A percentile compares a stretch with the other conserved stretches of the same genome.
These are phyloP conservation scores for Meloidogyne exigua DNA, from an alignment of 1,140 invertebrate genomes.

Conservation along the genomic window DNA sequence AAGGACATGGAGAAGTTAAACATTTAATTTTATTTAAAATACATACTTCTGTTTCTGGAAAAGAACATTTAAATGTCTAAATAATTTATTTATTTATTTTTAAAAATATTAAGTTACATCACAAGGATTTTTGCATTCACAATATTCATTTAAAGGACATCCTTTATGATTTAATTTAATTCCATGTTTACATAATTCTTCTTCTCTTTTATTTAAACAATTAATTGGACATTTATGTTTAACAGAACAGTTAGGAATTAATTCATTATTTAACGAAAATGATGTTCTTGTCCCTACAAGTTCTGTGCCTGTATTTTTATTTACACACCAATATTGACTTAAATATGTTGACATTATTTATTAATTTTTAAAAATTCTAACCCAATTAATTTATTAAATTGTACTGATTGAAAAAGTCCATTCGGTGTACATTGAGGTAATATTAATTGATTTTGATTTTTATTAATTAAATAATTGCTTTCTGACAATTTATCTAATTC, in stretches of 20 bases:
- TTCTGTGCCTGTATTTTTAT: conserved; percentile 41
- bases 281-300: conserved; percentile 39
- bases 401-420: not conserved
- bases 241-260: not conserved
- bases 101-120: conserved; percentile 5
- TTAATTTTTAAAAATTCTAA: not conserved
- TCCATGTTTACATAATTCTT: conserved; percentile 43
- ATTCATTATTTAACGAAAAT: conserved; percentile 14
- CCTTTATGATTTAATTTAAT: conserved; percentile 46
- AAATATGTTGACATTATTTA: too few species aligned
- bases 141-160: conserved; percentile 50
- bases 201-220: conserved; percentile 12
- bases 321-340: conserved; percentile 54
- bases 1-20: conserved; percentile 10
- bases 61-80: conserved; percentile 46
- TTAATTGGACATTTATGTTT: conserved; percentile 10
- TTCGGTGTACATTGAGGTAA: conserved; percentile 24
- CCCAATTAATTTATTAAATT: not conserved
- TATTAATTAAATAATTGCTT: conserved; percentile 2
- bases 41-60: conserved; percentile 41
- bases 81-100: not conserved
- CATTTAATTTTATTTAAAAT: conserved; percentile 43
- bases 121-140: conserved; percentile 51
- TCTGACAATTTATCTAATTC: conserved; percentile 33
- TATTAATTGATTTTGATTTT: not conserved